phyloP scores from a whole-genome alignment of 1,140 invertebrate species.

The Drosophila melanogaster region Release_6_plus_ISO1_MT NT_037436.4:11827501-11828000 shows the following conservation, averaged over 20 bases:
- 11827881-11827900: conserved; percentile 94
- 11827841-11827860: not conserved
- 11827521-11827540: not conserved
- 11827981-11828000: conserved; percentile 87
- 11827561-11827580: conserved; percentile 19
- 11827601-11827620: conserved; percentile 59
- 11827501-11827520: not conserved
- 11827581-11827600: conserved; percentile 54
- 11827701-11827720: conserved; percentile 21
- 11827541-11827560: conserved; percentile 3
- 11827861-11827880: conserved; percentile 88
- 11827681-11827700: conserved; percentile 24
- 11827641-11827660: conserved; percentile 77
- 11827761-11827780: conserved; percentile 55
- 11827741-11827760: conserved; percentile 56
- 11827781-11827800: conserved; percentile 66
- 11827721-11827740: conserved; percentile 49
- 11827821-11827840: not conserved
- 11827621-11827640: conserved; percentile 68
- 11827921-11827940: conserved; percentile 89
- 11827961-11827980: conserved; percentile 89
- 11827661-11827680: conserved; percentile 73
- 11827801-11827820: conserved; percentile 49
- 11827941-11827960: conserved; percentile 89
- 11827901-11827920: conserved; percentile 89